phyloP scores from a whole-genome alignment of 1,140 invertebrate species.

The Glomeris maerens region DNA sequence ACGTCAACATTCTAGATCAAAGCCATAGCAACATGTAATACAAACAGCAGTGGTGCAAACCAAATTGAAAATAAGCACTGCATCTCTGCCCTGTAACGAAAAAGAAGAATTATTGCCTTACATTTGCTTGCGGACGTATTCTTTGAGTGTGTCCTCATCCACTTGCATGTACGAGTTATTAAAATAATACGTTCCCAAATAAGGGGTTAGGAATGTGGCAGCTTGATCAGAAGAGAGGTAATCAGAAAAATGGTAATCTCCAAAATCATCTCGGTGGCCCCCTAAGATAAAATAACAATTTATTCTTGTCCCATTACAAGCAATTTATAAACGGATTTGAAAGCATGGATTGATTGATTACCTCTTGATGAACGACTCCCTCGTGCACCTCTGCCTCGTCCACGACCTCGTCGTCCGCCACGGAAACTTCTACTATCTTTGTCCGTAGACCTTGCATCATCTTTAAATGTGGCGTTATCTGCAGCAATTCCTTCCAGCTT shows the following conservation, averaged over 20 bases:
- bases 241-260: slow-evolving; percentile 1
- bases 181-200: slow-evolving; percentile 45
- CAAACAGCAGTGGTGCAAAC: not conserved
- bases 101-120: slow-evolving; percentile 36
- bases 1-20: not conserved
- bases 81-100: not conserved
- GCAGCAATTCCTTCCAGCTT: not conserved
- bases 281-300: not conserved
- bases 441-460: slow-evolving; percentile 7
- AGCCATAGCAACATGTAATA: not conserved
- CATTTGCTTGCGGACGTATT: slow-evolving; percentile 70
- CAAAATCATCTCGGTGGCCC: not conserved
- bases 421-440: slow-evolving; percentile 8
- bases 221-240: slow-evolving; percentile 14
- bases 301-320: not conserved
- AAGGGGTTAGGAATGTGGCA: slow-evolving; percentile 42
- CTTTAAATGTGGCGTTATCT: slow-evolving; percentile 8
- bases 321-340: not conserved
- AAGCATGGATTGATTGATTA: not conserved
- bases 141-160: slow-evolving; percentile 46
- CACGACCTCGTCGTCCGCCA: slow-evolving; percentile 20
- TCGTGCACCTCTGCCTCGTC: slow-evolving; percentile 19
- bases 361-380: slow-evolving; percentile 19
- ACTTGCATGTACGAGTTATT: slow-evolving; percentile 32
- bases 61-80: not conserved